Evolutionary conservation across 2,797 vertebrate genomes (phyloP).

Genomic region (Coccyzus lansbergi): DNA sequence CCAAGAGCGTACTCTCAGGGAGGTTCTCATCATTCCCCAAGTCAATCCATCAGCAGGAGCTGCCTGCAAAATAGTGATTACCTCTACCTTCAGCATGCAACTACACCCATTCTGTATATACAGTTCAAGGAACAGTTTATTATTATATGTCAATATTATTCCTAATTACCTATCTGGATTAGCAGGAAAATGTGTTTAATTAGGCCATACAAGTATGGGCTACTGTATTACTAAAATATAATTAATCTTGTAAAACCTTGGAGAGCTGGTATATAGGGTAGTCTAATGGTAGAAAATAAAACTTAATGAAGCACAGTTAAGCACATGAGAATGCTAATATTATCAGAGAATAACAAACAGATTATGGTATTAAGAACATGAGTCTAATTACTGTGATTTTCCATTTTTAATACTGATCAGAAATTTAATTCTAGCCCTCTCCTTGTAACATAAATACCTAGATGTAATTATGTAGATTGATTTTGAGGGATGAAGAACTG

Average conservation of each 20-base stretch:
- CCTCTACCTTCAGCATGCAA: background rate
- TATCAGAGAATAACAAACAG: slow-evolving; percentile 51
- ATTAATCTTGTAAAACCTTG: slow-evolving; percentile 19
- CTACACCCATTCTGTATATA: background rate
- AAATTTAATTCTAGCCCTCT: background rate
- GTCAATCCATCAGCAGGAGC: background rate
- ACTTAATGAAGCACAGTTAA: slow-evolving; percentile 46
- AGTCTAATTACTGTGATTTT: slow-evolving; percentile 36
- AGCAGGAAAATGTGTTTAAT: slow-evolving; percentile 31
- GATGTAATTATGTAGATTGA: background rate
- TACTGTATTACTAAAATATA: slow-evolving; percentile 47
- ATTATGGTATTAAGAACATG: slow-evolving; percentile 44
- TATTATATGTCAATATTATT: slow-evolving; percentile 38
- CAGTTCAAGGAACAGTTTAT: background rate
- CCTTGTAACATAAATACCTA: background rate
- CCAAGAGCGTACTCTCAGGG: background rate
- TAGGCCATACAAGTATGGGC: slow-evolving; percentile 9
- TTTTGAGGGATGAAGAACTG: background rate
- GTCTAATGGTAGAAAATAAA: slow-evolving; percentile 51
- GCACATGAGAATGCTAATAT: slow-evolving; percentile 28
- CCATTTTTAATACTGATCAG: slow-evolving; percentile 37
- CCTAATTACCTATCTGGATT: slow-evolving; percentile 53
- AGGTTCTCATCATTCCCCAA: background rate
- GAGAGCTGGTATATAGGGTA: background rate
- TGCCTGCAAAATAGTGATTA: background rate